Evolutionary conservation across 2,888 invertebrate genomes (phyloP).

Genomic region (Dicranocentrus wangi): DNA sequence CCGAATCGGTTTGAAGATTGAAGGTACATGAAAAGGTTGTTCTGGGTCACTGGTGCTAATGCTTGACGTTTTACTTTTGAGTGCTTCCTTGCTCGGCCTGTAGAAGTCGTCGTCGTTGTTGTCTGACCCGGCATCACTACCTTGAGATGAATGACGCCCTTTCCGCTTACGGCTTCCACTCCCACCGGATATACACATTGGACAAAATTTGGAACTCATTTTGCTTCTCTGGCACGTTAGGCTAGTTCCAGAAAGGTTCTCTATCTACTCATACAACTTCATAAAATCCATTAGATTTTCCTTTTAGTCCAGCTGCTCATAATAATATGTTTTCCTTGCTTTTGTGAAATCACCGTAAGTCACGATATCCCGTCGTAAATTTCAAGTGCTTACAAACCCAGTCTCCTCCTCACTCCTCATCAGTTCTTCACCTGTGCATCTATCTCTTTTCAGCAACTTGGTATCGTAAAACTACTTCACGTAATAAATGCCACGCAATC

Average conservation of each 20-base stretch:
- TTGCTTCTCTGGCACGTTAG: too few relatives aligned
- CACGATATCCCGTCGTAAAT: slow-evolving; percentile 47
- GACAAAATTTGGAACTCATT: slow-evolving; percentile 61
- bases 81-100: slow-evolving; percentile 57
- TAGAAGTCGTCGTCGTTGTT: slow-evolving; percentile 64
- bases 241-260: too few relatives aligned
- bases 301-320: background rate
- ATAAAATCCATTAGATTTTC: background rate
- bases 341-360: slow-evolving; percentile 19
- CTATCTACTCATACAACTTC: too few relatives aligned
- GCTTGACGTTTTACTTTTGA: slow-evolving; percentile 59
- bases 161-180: slow-evolving; percentile 42
- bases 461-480: slow-evolving; percentile 14
- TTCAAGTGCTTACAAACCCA: slow-evolving; percentile 10
- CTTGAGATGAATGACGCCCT: slow-evolving; percentile 52
- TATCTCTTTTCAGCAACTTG: background rate
- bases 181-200: slow-evolving; percentile 56
- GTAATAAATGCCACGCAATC: slow-evolving; percentile 16
- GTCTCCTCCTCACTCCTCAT: slow-evolving; percentile 12
- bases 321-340: background rate
- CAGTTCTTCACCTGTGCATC: slow-evolving; percentile 13
- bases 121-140: slow-evolving; percentile 45
- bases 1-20: slow-evolving; percentile 71
- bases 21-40: slow-evolving; percentile 67
- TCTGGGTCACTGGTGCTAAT: slow-evolving; percentile 61